Evolutionary conservation across 2,797 vertebrate species (phyloP).

Genomic region (Helarctos malayanus): DNA sequence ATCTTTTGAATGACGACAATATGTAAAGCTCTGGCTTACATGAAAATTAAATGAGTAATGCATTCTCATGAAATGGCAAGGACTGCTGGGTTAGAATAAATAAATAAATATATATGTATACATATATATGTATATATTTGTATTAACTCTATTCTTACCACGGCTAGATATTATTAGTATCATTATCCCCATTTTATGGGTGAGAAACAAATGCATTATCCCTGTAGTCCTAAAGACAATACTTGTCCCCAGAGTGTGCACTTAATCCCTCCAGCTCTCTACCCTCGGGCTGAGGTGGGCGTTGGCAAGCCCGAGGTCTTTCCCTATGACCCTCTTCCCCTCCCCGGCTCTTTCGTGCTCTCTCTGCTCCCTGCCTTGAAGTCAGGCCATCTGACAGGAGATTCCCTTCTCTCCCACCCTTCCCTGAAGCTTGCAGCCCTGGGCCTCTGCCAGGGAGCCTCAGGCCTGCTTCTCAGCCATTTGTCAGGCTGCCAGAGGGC

Average conservation of each 20-base stretch:
- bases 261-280: not conserved
- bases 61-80: not conserved
- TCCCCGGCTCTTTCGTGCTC: conserved; percentile 79
- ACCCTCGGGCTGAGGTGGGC: not conserved
- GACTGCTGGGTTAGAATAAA: not conserved
- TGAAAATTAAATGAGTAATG: not conserved
- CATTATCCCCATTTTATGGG: not conserved
- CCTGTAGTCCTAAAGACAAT: not conserved
- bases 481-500: conserved; percentile 97
- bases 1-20: conserved; percentile 31
- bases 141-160: not conserved
- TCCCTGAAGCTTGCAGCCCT: conserved; percentile 68
- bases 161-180: not conserved
- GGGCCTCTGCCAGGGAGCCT: conserved; percentile 51
- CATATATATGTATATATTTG: not conserved
- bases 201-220: not conserved
- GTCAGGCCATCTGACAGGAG: conserved; percentile 70
- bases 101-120: not conserved
- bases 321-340: not conserved
- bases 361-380: conserved; percentile 83
- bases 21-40: not conserved
- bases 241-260: not conserved
- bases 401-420: not conserved
- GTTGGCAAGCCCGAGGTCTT: not conserved
- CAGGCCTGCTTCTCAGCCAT: conserved; percentile 95